Conservation (phyloP, 2,797 vertebrate species). For the Microctenopoma lineatum region DNA sequence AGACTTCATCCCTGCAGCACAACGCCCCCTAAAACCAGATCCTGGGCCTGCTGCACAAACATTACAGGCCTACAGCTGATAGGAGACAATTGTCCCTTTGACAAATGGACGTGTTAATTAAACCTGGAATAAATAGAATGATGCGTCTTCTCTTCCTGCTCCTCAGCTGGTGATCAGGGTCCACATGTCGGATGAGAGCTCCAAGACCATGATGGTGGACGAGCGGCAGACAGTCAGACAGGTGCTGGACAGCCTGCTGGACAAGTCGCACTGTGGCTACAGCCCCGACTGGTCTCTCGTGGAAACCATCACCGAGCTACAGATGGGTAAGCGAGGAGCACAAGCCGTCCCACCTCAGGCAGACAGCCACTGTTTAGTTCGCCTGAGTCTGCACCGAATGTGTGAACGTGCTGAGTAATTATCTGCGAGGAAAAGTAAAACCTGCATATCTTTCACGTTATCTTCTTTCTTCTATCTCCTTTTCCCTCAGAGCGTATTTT, state of each 20-base stretch:
- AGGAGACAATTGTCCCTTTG: background rate
- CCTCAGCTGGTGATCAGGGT: conserved; percentile 95
- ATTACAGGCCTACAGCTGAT: background rate
- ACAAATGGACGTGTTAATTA: too few relatives aligned
- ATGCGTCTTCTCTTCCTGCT: background rate
- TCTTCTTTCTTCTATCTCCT: conserved; percentile 5
- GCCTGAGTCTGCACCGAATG: conserved; percentile 3
- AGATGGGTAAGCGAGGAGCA: conserved; percentile 90
- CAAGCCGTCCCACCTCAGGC: background rate
- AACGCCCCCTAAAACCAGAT: background rate
- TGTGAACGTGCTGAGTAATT: background rate
- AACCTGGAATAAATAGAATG: too few relatives aligned
- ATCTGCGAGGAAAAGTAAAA: conserved; percentile 7
- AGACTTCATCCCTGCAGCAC: background rate
- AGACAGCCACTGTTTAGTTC: conserved; percentile 16
- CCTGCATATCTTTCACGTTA: conserved; percentile 14
- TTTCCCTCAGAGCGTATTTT: conserved; percentile 90
- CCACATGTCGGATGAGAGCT: conserved; percentile 98
- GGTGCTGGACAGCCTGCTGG: conserved; percentile 96
- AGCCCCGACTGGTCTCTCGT: conserved; percentile 97
- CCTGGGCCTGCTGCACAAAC: background rate
- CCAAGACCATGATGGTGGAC: conserved; percentile 99
- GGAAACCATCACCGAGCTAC: conserved; percentile 94
- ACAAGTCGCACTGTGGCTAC: conserved; percentile 97
- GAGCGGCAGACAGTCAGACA: conserved; percentile 97